phyloP scores from a whole-genome alignment of 2,113 vertebrate species.

The Lates calcarifer region DNA sequence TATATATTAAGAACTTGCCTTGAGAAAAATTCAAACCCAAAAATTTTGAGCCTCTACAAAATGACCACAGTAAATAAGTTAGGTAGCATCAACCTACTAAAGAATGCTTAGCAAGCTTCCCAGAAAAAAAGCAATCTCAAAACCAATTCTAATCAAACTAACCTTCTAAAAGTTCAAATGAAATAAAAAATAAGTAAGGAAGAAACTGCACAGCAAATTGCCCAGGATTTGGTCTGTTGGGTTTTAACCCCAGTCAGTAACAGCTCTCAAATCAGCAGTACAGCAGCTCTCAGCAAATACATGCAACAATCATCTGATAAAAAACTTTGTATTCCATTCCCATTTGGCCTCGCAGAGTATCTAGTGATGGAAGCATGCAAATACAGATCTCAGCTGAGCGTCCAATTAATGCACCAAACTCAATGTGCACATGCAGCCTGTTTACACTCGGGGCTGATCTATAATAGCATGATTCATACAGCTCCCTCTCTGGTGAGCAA shows the following conservation, averaged over 20 bases:
- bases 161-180: slow-evolving; percentile 41
- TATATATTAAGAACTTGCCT: neutral
- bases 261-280: slow-evolving; percentile 14
- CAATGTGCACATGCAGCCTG: slow-evolving; percentile 1
- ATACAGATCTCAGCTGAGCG: neutral
- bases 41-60: neutral
- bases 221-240: slow-evolving; percentile 16
- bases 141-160: slow-evolving; percentile 33
- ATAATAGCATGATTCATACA: slow-evolving; percentile 48
- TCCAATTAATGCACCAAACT: slow-evolving; percentile 30
- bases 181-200: slow-evolving; percentile 22
- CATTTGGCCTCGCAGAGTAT: neutral
- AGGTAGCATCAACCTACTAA: slow-evolving; percentile 2
- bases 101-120: slow-evolving; percentile 12
- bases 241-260: slow-evolving; percentile 7
- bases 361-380: slow-evolving; percentile 1
- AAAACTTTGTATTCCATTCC: neutral
- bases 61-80: neutral
- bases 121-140: slow-evolving; percentile 2
- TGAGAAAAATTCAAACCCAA: neutral
- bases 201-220: slow-evolving; percentile 24
- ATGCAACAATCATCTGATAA: slow-evolving; percentile 25
- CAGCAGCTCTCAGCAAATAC: slow-evolving; percentile 14
- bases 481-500: slow-evolving; percentile 42
- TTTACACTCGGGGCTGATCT: slow-evolving; percentile 34